These are phyloP conservation scores for Trididemnum miniatum DNA, from an alignment of 23 tunicate species.

Conservation along the genomic window DNA sequence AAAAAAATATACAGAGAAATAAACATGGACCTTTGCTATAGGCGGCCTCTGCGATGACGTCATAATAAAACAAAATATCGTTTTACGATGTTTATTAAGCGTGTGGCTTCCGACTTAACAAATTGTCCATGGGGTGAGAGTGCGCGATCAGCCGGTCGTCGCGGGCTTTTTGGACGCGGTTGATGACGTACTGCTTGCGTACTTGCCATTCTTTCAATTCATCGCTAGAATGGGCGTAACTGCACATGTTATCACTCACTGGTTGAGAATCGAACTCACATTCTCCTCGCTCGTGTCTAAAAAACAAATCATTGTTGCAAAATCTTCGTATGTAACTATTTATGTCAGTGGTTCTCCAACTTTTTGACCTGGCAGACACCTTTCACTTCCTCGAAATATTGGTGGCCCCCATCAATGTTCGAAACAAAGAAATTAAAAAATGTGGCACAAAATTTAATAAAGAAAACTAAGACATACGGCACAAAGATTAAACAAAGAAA, in stretches of 20 bases:
- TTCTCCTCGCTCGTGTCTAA: constrained; percentile 65
- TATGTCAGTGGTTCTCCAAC: no score
- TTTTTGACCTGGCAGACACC: no score
- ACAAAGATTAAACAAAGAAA: no score
- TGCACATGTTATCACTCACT: constrained; percentile 64
- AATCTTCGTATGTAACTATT: no score
- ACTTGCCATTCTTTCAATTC: constrained; percentile 81
- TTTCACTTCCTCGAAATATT: no score
- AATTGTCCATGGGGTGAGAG: constrained; percentile 69
- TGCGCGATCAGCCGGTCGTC: constrained; percentile 71
- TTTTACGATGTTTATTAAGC: background rate
- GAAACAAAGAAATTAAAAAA: no score
- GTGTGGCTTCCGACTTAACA: constrained; percentile 26
- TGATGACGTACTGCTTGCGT: constrained; percentile 74
- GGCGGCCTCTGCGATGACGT: background rate
- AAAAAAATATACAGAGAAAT: constrained; percentile 23
- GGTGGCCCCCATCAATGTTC: no score
- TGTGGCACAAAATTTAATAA: no score
- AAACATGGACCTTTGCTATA: background rate
- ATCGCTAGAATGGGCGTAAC: constrained; percentile 72
- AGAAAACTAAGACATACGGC: no score
- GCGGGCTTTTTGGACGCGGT: constrained; percentile 75
- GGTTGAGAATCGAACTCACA: constrained; percentile 75
- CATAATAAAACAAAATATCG: background rate
- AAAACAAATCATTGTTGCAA: no score